phyloP scores from a whole-genome alignment of 2,113 vertebrate genomes.

The Fregetta grallaria region DNA sequence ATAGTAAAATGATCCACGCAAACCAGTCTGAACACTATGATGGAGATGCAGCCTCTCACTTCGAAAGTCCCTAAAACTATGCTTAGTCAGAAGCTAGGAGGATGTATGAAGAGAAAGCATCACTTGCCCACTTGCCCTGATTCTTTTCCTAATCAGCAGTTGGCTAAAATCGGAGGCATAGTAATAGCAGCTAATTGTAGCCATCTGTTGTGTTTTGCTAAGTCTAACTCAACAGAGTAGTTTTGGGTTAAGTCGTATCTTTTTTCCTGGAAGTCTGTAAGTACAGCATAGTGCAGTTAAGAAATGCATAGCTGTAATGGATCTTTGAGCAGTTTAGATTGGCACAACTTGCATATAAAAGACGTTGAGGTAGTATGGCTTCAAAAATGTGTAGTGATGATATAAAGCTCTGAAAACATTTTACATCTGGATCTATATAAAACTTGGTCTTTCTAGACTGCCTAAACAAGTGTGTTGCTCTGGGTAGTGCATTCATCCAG shows the following conservation, averaged over 20 bases:
- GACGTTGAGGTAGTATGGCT: neutral
- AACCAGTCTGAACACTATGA: neutral
- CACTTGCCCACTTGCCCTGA: neutral
- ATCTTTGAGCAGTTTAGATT: neutral
- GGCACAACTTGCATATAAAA: neutral
- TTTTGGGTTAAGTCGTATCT: neutral
- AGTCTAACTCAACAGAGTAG: neutral
- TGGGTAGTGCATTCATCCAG: neutral
- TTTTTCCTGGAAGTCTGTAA: neutral
- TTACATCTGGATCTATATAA: neutral
- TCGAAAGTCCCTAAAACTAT: neutral
- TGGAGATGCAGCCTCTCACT: constrained; percentile 2
- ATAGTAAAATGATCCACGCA: neutral
- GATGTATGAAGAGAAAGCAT: neutral
- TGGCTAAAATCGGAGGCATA: neutral
- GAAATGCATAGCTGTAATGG: neutral
- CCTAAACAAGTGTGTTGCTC: neutral
- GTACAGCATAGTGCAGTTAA: neutral
- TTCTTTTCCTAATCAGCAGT: constrained; percentile 1
- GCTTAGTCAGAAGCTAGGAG: neutral
- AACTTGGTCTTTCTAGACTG: neutral
- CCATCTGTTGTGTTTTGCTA: neutral
- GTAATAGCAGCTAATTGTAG: neutral
- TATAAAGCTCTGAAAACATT: neutral
- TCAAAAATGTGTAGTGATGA: neutral